Evolutionary conservation across 2,113 vertebrate species (phyloP), one percentile per base, ranked within the genome.

Genomic region (Oplegnathus fasciatus): DNA sequence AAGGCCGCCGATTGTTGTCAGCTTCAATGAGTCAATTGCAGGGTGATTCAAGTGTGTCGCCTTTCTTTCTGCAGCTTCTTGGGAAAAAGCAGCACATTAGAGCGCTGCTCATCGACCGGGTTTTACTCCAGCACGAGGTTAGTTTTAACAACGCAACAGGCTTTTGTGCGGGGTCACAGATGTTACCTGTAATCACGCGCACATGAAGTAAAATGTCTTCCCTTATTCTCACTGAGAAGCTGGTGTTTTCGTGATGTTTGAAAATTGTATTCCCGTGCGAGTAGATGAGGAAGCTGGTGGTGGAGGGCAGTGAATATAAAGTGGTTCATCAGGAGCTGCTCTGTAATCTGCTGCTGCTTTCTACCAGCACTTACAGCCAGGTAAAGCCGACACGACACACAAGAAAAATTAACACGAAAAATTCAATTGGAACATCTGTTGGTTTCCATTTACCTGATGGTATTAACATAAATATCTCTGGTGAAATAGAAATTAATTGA

Each of bases 111-210:
- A 98, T 99, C 28, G 98, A 99, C 93, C 95, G 98, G 78, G 97
- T 99, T 57, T 96, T 99, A 93, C 95, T 99, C 80, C 98, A 99
- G 91, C 98, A 99, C 57, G 98, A 99, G 97, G 98, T 99, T 94
- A 77, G 78, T 69, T 26, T 37, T 28, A 14, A 62, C 9, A 55
- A 85, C 42, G 32, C 54, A 28, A 46, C 13, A 13, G 10, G 0
- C 15, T 4, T 34, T 50, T 17, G 15, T 46, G 28, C 20, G 24
- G 13, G 52, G 58, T 83, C 65, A 30, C 68, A 48, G 32, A 6
- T 62, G 42, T 17, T n/a, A 22, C 22, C n/a, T 44, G 15, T 55
- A 32, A 37, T 68, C 40, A 58, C 64, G 9, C 17, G 42, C 75
- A 78, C n/a, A 9, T 40, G 2, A 40, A 69, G 50, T 67, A 2